Evolutionary conservation across 2,797 vertebrate genomes (phyloP).

Genomic region (Hozukius guyotensis): DNA sequence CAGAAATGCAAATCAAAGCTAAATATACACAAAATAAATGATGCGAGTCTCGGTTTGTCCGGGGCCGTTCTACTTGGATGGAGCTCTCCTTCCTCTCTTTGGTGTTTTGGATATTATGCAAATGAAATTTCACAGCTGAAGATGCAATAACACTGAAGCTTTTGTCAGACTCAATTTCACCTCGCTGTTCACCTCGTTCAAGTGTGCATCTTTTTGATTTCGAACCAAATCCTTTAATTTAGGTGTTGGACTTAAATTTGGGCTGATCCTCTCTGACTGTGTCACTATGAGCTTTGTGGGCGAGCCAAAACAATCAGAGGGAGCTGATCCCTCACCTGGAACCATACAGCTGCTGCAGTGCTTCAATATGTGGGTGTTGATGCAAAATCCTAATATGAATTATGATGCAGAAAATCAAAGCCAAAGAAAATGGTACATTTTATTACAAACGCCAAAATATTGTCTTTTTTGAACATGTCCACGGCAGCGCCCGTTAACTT

Average conservation of each 20-base stretch:
- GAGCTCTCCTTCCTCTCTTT: not conserved
- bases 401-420: not conserved
- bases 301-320: conserved; percentile 16
- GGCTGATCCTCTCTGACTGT: not conserved
- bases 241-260: not conserved
- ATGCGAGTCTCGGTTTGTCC: not conserved
- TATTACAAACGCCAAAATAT: not conserved
- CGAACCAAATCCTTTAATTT: conserved; percentile 9
- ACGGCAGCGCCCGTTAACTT: too few relatives aligned
- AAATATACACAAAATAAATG: not conserved
- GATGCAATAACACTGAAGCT: not conserved
- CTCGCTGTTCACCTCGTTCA: not conserved
- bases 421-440: not conserved
- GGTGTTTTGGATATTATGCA: conserved; percentile 14
- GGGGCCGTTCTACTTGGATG: not conserved
- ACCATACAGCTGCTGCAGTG: not conserved
- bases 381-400: not conserved
- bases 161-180: conserved; percentile 9
- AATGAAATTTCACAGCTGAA: not conserved
- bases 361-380: not conserved
- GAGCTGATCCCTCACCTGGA: not conserved
- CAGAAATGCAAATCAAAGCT: not conserved
- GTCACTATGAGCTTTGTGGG: not conserved
- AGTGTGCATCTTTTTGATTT: conserved; percentile 4
- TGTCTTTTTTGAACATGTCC: not conserved